Base-by-base conservation (phyloP, 2,888 invertebrate genomes). In the Ctena decussata region DNA sequence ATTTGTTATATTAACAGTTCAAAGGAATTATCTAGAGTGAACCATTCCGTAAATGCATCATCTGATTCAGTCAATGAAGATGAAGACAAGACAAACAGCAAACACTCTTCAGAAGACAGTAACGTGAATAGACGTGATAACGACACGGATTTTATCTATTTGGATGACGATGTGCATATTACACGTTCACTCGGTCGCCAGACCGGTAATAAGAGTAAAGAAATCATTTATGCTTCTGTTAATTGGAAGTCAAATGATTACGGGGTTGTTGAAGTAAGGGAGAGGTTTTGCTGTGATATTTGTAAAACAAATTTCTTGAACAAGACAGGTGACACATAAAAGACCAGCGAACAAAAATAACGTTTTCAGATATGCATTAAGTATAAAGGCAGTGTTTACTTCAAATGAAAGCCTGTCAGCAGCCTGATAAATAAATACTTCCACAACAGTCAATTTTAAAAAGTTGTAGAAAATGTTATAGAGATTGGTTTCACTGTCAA, bases 1-100 rank as follows among this genome's bases (percentile, higher is more conserved):
- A 71, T 78, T 32, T 78, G 78, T 39, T 78, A 78, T 53, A 11
- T 78, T 6, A 78, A 78, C 30, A 39, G 39, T 53, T 6, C 57
- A 35, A 24, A 60, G n/a, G 75, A 60, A 35, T 21, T 35, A 35
- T 12, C 21, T 76, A 41, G 11, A 2, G 60, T 60, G 0, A 65
- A 35, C 30, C 18, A 21, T 35, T 65, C 30, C 18, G 35, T 8
- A 27, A 24, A 27, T 60, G 60, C 2, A 18, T 30, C 60, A 5
- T 8, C 5, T 5, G 27, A 6, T 18, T 11, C 5, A 21, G 60
- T 11, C 6, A 30, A 18, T 30, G 27, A 30, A 60, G 27, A 27
- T 30, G 60, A 30, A 60, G 27, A 41, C 41, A 41, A 41, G 15
- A 15, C 41, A 41, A 41, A 41, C 41, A 41, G 8, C 8, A 41